Percentiles rank a stretch among this genome's conserved stretches.
phyloP scores from a whole-genome alignment of 30 jellyfish, hydroid and myxozoan species.

The Cassiopea andromeda region DNA sequence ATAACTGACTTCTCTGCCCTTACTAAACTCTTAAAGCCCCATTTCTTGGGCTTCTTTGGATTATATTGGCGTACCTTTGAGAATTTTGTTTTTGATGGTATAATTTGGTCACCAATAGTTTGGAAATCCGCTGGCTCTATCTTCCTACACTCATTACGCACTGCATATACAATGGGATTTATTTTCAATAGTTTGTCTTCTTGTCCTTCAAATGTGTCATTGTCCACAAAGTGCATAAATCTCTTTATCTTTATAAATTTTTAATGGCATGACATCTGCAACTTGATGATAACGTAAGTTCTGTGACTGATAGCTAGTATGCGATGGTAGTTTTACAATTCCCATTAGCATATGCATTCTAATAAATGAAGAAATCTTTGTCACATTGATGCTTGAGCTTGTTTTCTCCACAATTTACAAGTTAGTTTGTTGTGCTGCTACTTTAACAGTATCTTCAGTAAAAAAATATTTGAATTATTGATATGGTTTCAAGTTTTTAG shows the following conservation, averaged over 20 bases:
- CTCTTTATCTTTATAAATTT: constrained; percentile 65
- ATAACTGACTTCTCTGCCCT: constrained; percentile 80
- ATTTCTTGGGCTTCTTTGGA: constrained; percentile 76
- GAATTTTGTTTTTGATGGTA: constrained; percentile 71
- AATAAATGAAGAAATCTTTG: constrained; percentile 36
- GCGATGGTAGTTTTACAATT: constrained; percentile 55
- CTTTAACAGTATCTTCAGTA: constrained; percentile 9
- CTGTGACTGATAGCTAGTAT: constrained; percentile 62
- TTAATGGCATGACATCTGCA: constrained; percentile 75
- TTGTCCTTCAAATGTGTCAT: constrained; percentile 45
- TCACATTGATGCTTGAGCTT: constrained; percentile 39
- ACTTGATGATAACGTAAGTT: constrained; percentile 47
- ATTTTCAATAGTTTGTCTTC: constrained; percentile 64
- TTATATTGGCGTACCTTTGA: constrained; percentile 73
- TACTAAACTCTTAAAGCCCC: constrained; percentile 82
- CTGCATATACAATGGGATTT: constrained; percentile 52
- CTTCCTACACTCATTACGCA: constrained; percentile 22
- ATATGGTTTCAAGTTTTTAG: constrained; percentile 54
- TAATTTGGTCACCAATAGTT: constrained; percentile 78
- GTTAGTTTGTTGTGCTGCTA: constrained; percentile 61
- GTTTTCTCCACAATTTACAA: constrained; percentile 69
- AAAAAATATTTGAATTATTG: constrained; percentile 45
- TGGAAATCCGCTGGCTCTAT: constrained; percentile 76
- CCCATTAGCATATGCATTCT: constrained; percentile 85
- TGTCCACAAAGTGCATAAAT: constrained; percentile 67